Conservation (phyloP, 2,797 vertebrate genomes). For the Eidolon dupreanum region DNA sequence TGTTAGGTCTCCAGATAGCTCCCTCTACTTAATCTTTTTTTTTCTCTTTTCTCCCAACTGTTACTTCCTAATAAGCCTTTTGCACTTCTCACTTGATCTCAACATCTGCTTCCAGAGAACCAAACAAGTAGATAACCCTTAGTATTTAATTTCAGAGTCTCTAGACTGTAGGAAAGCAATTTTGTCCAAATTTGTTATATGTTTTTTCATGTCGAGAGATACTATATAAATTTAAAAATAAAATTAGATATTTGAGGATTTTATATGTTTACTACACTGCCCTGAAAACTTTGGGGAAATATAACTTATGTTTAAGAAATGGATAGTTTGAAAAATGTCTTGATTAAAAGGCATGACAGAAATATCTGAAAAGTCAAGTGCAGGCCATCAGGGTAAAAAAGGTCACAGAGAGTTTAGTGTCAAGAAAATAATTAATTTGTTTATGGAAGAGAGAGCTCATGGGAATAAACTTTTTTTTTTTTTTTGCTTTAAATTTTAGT, state of each 20-base stretch:
- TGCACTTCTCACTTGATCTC: not conserved
- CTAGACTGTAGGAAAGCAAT: not conserved
- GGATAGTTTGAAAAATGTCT: not conserved
- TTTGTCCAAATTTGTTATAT: not conserved
- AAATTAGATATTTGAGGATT: not conserved
- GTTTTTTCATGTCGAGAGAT: not conserved
- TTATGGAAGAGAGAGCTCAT: not conserved
- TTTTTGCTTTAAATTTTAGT: constrained; percentile 31
- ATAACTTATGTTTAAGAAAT: not conserved
- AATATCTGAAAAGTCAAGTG: not conserved
- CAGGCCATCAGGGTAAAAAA: not conserved
- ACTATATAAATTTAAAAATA: constrained; percentile 9
- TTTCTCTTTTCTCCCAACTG: not conserved
- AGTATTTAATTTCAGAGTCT: not conserved
- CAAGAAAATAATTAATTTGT: constrained; percentile 2
- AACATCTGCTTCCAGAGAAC: not conserved
- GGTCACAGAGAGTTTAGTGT: not conserved
- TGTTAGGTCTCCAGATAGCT: not conserved
- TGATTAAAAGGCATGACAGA: not conserved
- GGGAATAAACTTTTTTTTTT: not conserved
- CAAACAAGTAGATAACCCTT: not conserved
- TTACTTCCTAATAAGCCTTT: not conserved
- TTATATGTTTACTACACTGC: not conserved
- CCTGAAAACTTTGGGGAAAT: not conserved
- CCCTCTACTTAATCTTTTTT: not conserved